phyloP scores from a whole-genome alignment of 1,140 invertebrate species.

The Drosophila ohnishii region DNA sequence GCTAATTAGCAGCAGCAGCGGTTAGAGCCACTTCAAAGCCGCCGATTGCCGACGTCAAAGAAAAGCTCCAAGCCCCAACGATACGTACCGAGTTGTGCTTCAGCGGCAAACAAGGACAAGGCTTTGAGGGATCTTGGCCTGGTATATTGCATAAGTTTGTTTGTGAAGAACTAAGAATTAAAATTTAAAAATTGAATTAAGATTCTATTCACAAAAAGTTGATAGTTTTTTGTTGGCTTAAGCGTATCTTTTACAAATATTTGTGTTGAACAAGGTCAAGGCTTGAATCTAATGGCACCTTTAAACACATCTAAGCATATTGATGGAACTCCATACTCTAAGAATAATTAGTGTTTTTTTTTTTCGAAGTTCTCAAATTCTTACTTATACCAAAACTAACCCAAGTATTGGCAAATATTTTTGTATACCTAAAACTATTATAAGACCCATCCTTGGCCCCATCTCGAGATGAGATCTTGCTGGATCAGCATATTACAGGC shows the following conservation, averaged over 20 bases:
- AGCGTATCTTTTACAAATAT: not conserved
- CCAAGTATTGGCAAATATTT: slow-evolving; percentile 5
- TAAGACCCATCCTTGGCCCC: slow-evolving; percentile 2
- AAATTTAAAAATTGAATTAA: not conserved
- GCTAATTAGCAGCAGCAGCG: slow-evolving; percentile 63
- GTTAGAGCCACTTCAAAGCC: slow-evolving; percentile 39
- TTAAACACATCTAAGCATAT: not conserved
- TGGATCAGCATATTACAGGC: slow-evolving; percentile 8
- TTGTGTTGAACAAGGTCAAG: not conserved
- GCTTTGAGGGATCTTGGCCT: slow-evolving; percentile 8
- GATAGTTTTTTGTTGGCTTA: not conserved
- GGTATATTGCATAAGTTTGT: not conserved
- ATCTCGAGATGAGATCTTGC: slow-evolving; percentile 1
- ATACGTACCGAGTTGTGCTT: slow-evolving; percentile 9
- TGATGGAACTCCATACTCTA: not conserved
- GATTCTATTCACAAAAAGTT: not conserved
- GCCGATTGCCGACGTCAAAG: slow-evolving; percentile 48
- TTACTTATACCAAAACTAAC: not conserved
- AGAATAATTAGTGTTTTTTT: not conserved
- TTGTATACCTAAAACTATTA: not conserved
- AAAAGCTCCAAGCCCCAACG: slow-evolving; percentile 10
- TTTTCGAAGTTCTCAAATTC: not conserved
- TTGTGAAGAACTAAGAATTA: not conserved
- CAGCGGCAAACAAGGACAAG: slow-evolving; percentile 31
- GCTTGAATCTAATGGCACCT: not conserved